Conservation (phyloP, 92 coral and sea anemone genomes). For the Parazoanthus atlanticus region DNA sequence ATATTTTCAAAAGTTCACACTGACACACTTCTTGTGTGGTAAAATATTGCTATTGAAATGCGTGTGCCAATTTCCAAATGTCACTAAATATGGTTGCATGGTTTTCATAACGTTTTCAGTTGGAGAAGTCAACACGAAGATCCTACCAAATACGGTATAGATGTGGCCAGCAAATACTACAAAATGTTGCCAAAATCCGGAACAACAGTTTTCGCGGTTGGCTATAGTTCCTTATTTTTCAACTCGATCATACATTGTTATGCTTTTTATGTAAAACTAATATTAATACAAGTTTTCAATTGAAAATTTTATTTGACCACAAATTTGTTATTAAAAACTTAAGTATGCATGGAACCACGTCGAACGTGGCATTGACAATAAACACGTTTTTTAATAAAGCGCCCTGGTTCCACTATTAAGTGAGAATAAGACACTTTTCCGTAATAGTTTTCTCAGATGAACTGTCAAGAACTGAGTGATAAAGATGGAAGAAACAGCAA, state of each 20-base stretch:
- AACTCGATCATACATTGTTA: not conserved
- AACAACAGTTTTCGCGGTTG: not conserved
- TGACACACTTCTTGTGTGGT: not conserved
- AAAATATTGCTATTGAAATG: too few relatives aligned
- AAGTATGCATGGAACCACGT: too few relatives aligned
- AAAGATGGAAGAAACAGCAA: not conserved
- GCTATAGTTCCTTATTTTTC: not conserved
- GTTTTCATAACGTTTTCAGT: too few relatives aligned
- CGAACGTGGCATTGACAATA: too few relatives aligned
- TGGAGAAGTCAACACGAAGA: not conserved
- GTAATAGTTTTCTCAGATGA: not conserved
- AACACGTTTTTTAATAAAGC: too few relatives aligned
- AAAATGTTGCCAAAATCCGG: not conserved
- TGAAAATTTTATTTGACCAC: too few relatives aligned
- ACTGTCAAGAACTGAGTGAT: not conserved
- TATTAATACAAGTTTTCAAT: too few relatives aligned
- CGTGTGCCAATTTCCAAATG: not conserved
- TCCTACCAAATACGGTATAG: not conserved
- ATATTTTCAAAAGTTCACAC: too few relatives aligned
- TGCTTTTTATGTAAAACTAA: too few relatives aligned
- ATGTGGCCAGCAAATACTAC: not conserved
- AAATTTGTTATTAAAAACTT: too few relatives aligned
- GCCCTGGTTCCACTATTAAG: too few relatives aligned
- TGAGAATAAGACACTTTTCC: too few relatives aligned
- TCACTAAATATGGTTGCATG: not conserved